Evolutionary conservation across 35 echinoderm and acorn worm genomes (phyloP).

Genomic region (Heliocidaris erythrogramma): DNA sequence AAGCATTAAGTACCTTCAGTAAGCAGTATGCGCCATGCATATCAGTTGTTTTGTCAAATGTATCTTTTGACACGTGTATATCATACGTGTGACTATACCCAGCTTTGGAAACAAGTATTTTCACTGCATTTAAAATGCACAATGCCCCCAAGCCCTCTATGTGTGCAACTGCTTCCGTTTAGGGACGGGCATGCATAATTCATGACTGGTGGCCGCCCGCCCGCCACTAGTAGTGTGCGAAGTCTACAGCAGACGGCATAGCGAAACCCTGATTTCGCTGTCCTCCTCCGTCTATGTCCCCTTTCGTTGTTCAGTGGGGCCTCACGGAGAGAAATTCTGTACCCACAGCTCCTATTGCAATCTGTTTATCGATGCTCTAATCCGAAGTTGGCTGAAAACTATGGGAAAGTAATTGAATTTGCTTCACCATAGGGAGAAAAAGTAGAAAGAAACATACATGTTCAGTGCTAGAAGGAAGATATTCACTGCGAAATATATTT

Average conservation of each 20-base stretch:
- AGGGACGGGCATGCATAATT: background rate
- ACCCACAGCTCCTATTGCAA: constrained; percentile 1
- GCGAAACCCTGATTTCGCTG: background rate
- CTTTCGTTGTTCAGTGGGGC: background rate
- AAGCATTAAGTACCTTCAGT: background rate
- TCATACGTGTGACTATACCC: background rate
- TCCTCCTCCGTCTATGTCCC: background rate
- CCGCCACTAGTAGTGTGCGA: background rate
- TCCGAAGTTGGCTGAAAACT: background rate
- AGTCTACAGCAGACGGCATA: background rate
- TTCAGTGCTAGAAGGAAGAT: background rate
- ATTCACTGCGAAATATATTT: background rate
- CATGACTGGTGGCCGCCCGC: background rate
- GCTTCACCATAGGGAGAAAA: background rate
- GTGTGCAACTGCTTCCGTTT: background rate
- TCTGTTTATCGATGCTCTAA: constrained; percentile 3
- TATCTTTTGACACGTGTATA: background rate
- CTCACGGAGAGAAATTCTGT: background rate
- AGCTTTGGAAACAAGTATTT: constrained; percentile 5
- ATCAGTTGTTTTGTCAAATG: background rate
- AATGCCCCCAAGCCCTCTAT: constrained; percentile 7
- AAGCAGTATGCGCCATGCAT: background rate
- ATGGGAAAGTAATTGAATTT: constrained; percentile 12
- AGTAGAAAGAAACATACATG: background rate
- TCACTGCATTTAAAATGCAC: constrained; percentile 17